Percentiles rank a stretch among this genome's conserved stretches.
These are phyloP conservation scores for Colossoma macropomum DNA, from an alignment of 2,113 vertebrate genomes.

Conservation along the genomic window DNA sequence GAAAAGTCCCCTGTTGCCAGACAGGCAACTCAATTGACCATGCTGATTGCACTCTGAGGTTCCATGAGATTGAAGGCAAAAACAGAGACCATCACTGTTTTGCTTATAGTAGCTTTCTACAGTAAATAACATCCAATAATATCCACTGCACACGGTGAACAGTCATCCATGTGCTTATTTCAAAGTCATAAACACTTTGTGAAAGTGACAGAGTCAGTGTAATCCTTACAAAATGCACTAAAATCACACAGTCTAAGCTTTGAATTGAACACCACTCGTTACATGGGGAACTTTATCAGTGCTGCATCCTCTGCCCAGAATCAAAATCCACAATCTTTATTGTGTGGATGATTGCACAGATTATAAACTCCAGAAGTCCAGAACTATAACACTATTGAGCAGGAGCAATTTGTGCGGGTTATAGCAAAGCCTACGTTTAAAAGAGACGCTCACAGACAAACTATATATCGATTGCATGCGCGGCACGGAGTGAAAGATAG, in stretches of 20 bases:
- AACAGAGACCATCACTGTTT: neutral
- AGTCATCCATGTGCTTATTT: neutral
- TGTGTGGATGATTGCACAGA: conserved; percentile 4
- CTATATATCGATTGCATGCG: conserved; percentile 47
- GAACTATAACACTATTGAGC: neutral
- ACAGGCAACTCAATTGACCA: too few relatives aligned
- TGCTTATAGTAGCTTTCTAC: neutral
- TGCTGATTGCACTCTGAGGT: too few relatives aligned
- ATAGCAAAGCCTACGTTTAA: conserved; percentile 11
- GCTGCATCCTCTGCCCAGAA: neutral
- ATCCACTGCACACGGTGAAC: neutral
- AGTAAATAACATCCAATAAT: neutral
- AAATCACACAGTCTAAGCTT: neutral
- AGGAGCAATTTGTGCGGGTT: conserved; percentile 28
- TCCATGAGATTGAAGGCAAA: too few relatives aligned
- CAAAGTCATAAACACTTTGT: neutral
- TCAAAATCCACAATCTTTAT: conserved; percentile 2
- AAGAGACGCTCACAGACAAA: conserved; percentile 24
- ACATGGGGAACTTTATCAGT: neutral
- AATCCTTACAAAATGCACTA: neutral
- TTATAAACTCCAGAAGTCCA: neutral
- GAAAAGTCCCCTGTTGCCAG: too few relatives aligned
- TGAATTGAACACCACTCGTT: conserved; percentile 7
- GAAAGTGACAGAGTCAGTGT: neutral
- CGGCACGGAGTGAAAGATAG: conserved; percentile 19